Base-by-base conservation (phyloP, 2,113 vertebrate genomes). In the Alethe castanea region DNA sequence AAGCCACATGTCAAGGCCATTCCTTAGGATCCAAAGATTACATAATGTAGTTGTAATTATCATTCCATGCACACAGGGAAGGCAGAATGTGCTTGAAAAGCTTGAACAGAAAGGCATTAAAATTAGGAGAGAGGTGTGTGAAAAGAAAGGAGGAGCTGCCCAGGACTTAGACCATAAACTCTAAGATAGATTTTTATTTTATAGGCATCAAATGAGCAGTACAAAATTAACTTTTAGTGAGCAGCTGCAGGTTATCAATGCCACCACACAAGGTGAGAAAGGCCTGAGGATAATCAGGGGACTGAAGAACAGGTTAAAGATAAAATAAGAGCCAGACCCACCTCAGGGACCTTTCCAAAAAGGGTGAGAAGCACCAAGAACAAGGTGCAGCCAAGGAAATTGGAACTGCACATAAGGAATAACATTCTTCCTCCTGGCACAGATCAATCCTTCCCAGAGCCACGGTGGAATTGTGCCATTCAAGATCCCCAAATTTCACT, bases 1-100 rank as follows among this genome's bases (percentile, higher is more conserved):
- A 71, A 85, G 19, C 15, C 57, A 92, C n/a, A 13, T 2, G 2
- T 52, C 12, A 13, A 52, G 47, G 66, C 9, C 22, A 29, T 53
- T 50, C 78, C 67, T 44, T 47, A 62, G 4, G 6, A 61, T 31
- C 19, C 44, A 57, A n/a, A 67, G 31, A 14, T 24, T 61, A 33
- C 3, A 11, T 3, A 22, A 70, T 0, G 2, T 4, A 70, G 24
- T 15, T 35, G 25, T 12, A 28, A 29, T 3, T 36, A 33, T 8
- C 4, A 22, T 13, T 28, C 33, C 28, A 33, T 50, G 40, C 42
- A 54, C 33, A 66, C 7, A 85, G 25, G 25, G 50, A 52, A 66
- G 20, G 22, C 18, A 44, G 28, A 81, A 72, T 1, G 4, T 19
- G 8, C 16, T 61, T 56, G n/a, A 14, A 81, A 54, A 86, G 52